phyloP scores from a whole-genome alignment of 2,888 invertebrate species.

The Diadegma fenestrale region DNA sequence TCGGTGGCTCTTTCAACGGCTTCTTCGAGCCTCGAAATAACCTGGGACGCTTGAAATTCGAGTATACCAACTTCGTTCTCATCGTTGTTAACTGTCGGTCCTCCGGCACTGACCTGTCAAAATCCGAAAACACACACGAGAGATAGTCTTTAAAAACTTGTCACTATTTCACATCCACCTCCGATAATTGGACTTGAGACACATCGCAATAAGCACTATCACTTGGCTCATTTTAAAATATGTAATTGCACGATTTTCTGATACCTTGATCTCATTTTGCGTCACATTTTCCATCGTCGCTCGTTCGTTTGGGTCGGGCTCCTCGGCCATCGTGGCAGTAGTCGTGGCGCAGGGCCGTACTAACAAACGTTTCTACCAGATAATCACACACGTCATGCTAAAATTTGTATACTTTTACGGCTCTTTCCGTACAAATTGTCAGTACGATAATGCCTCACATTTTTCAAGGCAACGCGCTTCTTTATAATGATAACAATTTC shows the following conservation, averaged over 20 bases:
- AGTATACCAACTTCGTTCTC: slow-evolving; percentile 83
- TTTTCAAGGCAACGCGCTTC: background rate
- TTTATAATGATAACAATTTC: background rate
- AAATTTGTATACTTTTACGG: background rate
- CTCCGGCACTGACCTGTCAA: slow-evolving; percentile 82
- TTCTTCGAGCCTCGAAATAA: slow-evolving; percentile 90
- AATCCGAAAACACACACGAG: slow-evolving; percentile 67
- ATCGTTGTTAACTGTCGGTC: slow-evolving; percentile 66
- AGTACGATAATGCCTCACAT: background rate
- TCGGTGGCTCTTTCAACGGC: slow-evolving; percentile 85
- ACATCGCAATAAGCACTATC: background rate
- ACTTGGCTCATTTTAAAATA: background rate
- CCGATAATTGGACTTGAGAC: slow-evolving; percentile 3
- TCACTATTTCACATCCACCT: background rate
- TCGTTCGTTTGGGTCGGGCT: slow-evolving; percentile 80
- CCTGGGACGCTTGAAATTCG: slow-evolving; percentile 91
- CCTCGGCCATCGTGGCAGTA: slow-evolving; percentile 84
- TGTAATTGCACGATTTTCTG: slow-evolving; percentile 56
- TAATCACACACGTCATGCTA: slow-evolving; percentile 15
- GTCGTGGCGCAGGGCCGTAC: slow-evolving; percentile 78
- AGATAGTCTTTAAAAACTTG: slow-evolving; percentile 6
- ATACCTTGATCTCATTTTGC: slow-evolving; percentile 80
- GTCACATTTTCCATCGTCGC: slow-evolving; percentile 81
- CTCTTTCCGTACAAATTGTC: background rate
- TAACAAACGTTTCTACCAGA: background rate